Percentiles rank a stretch among this genome's conserved stretches.
Conservation (phyloP, 2,113 vertebrate species). For the Mormoops blainvillei region DNA sequence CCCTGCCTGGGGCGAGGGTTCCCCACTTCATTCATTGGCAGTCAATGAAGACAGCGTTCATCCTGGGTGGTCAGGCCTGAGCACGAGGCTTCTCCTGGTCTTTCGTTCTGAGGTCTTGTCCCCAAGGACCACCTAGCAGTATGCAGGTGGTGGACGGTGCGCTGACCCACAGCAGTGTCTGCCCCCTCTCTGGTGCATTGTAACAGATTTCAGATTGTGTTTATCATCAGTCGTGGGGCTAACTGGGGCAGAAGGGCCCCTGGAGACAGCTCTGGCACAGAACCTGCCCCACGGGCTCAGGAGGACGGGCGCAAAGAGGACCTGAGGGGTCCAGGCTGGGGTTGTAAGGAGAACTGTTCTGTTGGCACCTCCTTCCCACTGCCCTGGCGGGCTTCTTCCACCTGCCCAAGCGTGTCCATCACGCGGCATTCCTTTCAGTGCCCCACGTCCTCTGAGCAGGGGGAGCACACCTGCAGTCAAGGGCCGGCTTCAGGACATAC, state of each 20-base stretch:
- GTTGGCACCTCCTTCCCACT: background rate
- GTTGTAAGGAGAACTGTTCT: background rate
- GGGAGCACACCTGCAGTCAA: background rate
- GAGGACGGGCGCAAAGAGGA: background rate
- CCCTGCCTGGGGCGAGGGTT: conserved; percentile 62
- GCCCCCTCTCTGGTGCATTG: conserved; percentile 83
- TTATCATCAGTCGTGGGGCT: conserved; percentile 64
- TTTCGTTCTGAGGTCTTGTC: conserved; percentile 73
- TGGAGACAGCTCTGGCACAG: conserved; percentile 86
- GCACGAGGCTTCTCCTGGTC: conserved; percentile 68
- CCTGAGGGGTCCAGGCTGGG: background rate
- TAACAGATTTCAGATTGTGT: conserved; percentile 81
- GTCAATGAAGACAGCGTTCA: conserved; percentile 74
- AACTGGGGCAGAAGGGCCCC: conserved; percentile 74
- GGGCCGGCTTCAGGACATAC: background rate
- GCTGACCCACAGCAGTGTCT: conserved; percentile 74
- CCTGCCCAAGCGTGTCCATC: background rate
- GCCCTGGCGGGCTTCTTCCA: background rate
- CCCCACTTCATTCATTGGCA: conserved; percentile 74
- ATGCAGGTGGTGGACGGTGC: conserved; percentile 81
- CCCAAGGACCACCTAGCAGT: conserved; percentile 84
- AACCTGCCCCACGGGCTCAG: conserved; percentile 72
- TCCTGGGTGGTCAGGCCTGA: conserved; percentile 75
- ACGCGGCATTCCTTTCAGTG: background rate
- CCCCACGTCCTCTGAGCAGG: background rate